Conservation (phyloP, 2,113 vertebrate species). For the Fregetta grallaria region DNA sequence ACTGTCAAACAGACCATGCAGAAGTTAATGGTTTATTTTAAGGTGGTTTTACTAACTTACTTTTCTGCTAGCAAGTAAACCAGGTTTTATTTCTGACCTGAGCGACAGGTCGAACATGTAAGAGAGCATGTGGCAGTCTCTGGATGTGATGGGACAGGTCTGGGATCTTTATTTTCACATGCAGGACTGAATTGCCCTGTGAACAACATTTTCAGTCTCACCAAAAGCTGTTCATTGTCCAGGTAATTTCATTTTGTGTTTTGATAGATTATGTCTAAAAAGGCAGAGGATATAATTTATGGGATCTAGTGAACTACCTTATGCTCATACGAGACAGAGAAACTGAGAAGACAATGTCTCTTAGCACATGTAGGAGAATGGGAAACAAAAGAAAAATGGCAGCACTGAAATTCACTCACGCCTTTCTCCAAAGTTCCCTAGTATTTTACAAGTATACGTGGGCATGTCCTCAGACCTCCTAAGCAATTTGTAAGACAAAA, state of each 20-base stretch:
- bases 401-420: neutral
- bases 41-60: neutral
- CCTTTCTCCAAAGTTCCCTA: neutral
- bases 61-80: neutral
- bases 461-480: neutral
- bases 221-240: neutral
- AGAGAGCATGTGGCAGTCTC: neutral
- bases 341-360: neutral
- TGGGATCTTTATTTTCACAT: neutral
- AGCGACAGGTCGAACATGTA: neutral
- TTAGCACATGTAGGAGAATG: neutral
- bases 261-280: neutral
- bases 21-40: neutral
- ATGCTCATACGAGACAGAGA: neutral
- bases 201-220: neutral
- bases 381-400: neutral
- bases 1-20: neutral
- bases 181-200: neutral
- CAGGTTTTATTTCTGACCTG: neutral
- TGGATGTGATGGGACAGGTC: neutral
- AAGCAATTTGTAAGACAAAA: neutral
- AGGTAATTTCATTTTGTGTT: neutral
- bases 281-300: neutral
- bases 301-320: neutral
- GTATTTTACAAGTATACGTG: neutral